Evolutionary conservation across 2,888 invertebrate species (phyloP).

Genomic region (Nomada goodeniana): DNA sequence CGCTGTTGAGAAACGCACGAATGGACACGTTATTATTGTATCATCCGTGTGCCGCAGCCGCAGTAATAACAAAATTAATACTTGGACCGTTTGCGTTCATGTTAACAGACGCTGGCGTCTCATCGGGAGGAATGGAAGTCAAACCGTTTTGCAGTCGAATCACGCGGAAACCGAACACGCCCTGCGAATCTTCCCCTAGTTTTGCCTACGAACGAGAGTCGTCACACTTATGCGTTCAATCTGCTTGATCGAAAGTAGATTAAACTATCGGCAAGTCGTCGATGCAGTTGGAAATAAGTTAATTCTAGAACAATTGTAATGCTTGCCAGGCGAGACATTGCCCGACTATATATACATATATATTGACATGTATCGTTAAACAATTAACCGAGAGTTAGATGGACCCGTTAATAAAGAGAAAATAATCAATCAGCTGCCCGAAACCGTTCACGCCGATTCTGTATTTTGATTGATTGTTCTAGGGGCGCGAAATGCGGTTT

Average conservation of each 20-base stretch:
- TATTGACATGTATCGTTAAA: constrained; percentile 46
- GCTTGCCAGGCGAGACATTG: constrained; percentile 25
- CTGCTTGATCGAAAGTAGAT: neutral
- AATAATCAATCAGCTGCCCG: constrained; percentile 53
- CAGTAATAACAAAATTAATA: constrained; percentile 70
- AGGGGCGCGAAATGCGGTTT: constrained; percentile 57
- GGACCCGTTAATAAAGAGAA: constrained; percentile 55
- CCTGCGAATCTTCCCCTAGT: neutral
- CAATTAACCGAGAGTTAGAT: constrained; percentile 64
- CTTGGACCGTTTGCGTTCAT: constrained; percentile 14
- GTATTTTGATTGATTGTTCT: constrained; percentile 61
- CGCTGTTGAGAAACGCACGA: constrained; percentile 58
- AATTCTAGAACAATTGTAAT: constrained; percentile 28
- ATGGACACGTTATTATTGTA: constrained; percentile 69
- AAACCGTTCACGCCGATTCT: constrained; percentile 34
- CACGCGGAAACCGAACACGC: neutral
- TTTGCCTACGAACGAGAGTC: neutral
- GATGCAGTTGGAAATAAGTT: constrained; percentile 4
- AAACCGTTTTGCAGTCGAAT: constrained; percentile 23
- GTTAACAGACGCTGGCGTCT: constrained; percentile 27
- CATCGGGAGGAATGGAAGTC: constrained; percentile 23
- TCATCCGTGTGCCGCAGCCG: constrained; percentile 57
- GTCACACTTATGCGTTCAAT: neutral
- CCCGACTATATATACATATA: too few relatives aligned
- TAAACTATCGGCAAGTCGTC: neutral